These are phyloP conservation scores for Campoplex nolae DNA, from an alignment of 2,888 invertebrate species.

Conservation along the genomic window DNA sequence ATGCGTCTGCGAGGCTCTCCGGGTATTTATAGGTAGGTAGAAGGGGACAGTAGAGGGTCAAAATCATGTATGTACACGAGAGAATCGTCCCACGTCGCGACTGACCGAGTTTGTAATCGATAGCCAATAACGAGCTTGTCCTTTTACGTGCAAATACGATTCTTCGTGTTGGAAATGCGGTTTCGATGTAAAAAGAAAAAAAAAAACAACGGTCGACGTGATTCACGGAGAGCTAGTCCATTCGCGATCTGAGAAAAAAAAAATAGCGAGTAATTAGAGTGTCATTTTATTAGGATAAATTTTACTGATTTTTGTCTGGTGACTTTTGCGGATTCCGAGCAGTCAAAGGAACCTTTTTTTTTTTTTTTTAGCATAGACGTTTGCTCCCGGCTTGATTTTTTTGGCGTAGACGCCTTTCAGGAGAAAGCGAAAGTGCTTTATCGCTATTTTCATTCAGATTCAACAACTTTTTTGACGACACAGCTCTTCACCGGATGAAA, in stretches of 20 bases:
- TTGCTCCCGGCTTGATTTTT: neutral
- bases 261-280: neutral
- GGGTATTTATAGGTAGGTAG: slow-evolving; percentile 56
- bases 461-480: neutral
- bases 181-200: slow-evolving; percentile 36
- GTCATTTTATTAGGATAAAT: neutral
- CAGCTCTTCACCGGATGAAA: neutral
- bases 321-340: too few relatives aligned
- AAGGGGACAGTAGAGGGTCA: slow-evolving; percentile 53
- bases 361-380: neutral
- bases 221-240: slow-evolving; percentile 23
- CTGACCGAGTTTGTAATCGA: slow-evolving; percentile 64
- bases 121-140: slow-evolving; percentile 65
- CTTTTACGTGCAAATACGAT: slow-evolving; percentile 53
- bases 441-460: neutral
- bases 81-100: slow-evolving; percentile 48
- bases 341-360: too few relatives aligned
- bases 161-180: slow-evolving; percentile 21
- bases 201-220: slow-evolving; percentile 14
- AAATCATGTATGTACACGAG: slow-evolving; percentile 47
- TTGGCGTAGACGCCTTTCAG: neutral
- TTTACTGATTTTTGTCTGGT: neutral
- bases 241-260: neutral
- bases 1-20: slow-evolving; percentile 33
- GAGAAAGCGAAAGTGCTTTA: neutral